phyloP scores from a whole-genome alignment of 2,113 vertebrate species.

The Platichthys flesus region DNA sequence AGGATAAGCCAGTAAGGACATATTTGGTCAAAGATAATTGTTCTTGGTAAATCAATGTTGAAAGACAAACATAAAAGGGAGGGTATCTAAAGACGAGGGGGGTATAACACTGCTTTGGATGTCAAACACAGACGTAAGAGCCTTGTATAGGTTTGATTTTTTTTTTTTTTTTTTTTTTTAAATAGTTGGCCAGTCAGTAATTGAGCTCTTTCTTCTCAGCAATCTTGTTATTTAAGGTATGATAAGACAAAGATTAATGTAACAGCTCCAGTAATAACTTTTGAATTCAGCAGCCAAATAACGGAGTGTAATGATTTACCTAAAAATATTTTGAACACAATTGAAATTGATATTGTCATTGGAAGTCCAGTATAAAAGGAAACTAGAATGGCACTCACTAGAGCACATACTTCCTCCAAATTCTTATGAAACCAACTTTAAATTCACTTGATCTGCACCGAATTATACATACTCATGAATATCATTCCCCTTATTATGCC shows the following conservation, averaged over 20 bases:
- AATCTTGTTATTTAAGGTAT: constrained; percentile 23
- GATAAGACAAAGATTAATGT: not conserved
- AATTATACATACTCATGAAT: too few relatives aligned
- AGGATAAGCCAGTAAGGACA: constrained; percentile 32
- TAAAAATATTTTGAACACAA: too few relatives aligned
- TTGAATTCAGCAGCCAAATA: not conserved
- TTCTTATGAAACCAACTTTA: too few relatives aligned
- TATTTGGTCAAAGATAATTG: constrained; percentile 35
- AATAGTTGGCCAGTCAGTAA: not conserved
- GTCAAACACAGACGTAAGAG: not conserved
- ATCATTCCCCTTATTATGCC: too few relatives aligned
- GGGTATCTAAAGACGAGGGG: not conserved
- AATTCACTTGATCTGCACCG: too few relatives aligned
- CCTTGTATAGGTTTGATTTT: not conserved
- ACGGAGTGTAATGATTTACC: too few relatives aligned
- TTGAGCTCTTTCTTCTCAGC: constrained; percentile 10
- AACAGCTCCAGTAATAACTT: constrained; percentile 1
- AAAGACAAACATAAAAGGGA: constrained; percentile 17
- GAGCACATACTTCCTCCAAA: too few relatives aligned
- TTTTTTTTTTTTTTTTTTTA: not conserved
- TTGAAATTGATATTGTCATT: too few relatives aligned
- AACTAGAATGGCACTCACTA: too few relatives aligned
- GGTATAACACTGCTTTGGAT: not conserved
- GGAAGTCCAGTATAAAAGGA: too few relatives aligned
- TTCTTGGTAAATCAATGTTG: constrained; percentile 41